Evolutionary conservation across 2,113 vertebrate species (phyloP), one percentile per base, ranked within the genome.

Genomic region (Podilymbus podiceps): DNA sequence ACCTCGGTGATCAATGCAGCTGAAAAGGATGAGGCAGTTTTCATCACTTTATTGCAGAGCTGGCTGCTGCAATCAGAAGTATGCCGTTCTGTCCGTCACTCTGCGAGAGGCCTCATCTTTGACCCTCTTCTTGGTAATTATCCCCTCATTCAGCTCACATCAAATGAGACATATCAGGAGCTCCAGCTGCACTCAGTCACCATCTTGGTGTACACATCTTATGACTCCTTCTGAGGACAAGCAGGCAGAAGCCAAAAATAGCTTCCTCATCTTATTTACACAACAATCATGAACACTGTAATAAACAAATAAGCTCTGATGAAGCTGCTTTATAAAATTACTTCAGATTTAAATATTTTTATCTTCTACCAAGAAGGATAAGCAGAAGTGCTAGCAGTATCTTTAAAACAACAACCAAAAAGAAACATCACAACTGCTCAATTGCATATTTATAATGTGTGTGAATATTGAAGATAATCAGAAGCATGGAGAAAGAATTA

Each of bases 251-350:
- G 68, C 69, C 76, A 87, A 90, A 96, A 95, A 95, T 95, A 96
- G 44, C 64, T 81, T 81, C 64, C 74, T 91, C 85, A 5, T 81
- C 97, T 92, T 96, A 97, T 96, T 97, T 96, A 94, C 79, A 96
- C 95, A 93, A 95, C 86, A 97, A 84, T 96, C 90, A 92, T 74
- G 68, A 97, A 68, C 56, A 66, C 92, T 93, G 73, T 94, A 92
- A 95, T 97, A 96, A 97, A 93, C 80, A 93, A 97, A 92, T 94
- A 94, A 97, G 85, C 79, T 85, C 73, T 95, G 97, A 97, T 94
- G 90, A 95, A 85, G 60, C 76, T 76, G 89, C 92, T 96, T 96
- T 95, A 92, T 96, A 58, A 86, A 92, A 97, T 89, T 84, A 89
- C 90, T 93, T 94, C 72, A 90, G 52, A 97, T 93, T 93, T 95